Percentiles rank a stretch among this genome's conserved stretches.
Evolutionary conservation across 1,140 invertebrate species (phyloP).

Genomic region (Coptotermes formosanus): DNA sequence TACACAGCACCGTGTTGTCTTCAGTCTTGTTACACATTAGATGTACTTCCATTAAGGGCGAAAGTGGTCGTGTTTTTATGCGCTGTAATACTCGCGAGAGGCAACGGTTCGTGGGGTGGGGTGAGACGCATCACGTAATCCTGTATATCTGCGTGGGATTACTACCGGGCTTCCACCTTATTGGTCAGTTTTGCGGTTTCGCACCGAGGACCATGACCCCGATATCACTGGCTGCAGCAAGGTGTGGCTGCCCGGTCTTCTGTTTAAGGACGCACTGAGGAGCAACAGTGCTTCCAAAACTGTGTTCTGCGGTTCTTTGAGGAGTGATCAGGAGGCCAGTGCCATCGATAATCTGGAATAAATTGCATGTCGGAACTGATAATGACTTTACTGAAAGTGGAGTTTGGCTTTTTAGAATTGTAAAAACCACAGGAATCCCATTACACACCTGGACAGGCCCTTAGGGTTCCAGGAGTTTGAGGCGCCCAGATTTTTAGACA

Average conservation of each 20-base stretch:
- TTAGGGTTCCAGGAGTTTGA: too few species aligned
- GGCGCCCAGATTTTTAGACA: too few species aligned
- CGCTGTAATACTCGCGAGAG: not conserved
- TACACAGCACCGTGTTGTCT: too few species aligned
- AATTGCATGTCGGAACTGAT: too few species aligned
- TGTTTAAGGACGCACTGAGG: not conserved
- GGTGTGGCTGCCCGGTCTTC: not conserved
- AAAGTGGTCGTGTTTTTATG: conserved; percentile 10
- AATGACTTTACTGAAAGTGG: too few species aligned
- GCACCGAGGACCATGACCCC: not conserved
- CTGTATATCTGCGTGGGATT: not conserved
- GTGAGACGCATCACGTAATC: not conserved
- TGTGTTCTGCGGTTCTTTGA: too few species aligned
- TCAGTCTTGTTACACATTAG: too few species aligned
- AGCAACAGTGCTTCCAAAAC: too few species aligned
- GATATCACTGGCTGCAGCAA: not conserved
- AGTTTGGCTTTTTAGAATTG: too few species aligned
- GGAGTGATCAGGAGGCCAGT: not conserved
- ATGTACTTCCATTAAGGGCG: not conserved
- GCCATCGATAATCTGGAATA: not conserved
- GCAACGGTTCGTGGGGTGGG: not conserved
- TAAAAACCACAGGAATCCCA: too few species aligned
- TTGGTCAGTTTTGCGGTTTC: not conserved
- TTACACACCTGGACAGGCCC: too few species aligned
- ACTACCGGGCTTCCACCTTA: not conserved